Evolutionary conservation across 2,113 vertebrate species (phyloP).

Genomic region (Neodontobutis hainanensis): DNA sequence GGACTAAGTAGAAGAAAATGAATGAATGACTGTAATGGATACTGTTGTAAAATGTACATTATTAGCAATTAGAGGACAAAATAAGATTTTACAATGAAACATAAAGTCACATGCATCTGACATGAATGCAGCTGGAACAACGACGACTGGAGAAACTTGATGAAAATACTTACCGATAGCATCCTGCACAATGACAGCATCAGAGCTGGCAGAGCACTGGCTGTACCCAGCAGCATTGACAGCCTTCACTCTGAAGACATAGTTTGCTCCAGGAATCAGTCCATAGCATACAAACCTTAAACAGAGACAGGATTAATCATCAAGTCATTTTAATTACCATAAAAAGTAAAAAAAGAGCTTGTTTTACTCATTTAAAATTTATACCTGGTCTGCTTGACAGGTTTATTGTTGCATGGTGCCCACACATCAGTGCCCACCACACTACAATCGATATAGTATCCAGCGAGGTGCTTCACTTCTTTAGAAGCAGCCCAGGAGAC

Average conservation of each 20-base stretch:
- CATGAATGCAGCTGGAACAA: slow-evolving; percentile 8
- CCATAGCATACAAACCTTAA: slow-evolving; percentile 93
- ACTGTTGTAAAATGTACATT: background rate
- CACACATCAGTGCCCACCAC: slow-evolving; percentile 87
- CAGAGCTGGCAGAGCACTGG: slow-evolving; percentile 85
- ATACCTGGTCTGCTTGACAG: slow-evolving; percentile 91
- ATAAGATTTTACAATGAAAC: background rate
- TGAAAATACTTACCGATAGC: slow-evolving; percentile 86
- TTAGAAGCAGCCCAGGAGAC: slow-evolving; percentile 87
- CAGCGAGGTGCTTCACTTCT: slow-evolving; percentile 85
- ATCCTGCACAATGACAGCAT: slow-evolving; percentile 87
- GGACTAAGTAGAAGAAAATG: background rate
- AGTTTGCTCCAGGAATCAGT: slow-evolving; percentile 82
- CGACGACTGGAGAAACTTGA: slow-evolving; percentile 5
- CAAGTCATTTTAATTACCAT: too few relatives aligned
- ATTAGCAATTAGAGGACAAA: background rate
- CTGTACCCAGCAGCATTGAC: slow-evolving; percentile 98
- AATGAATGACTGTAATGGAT: background rate
- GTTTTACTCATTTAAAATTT: slow-evolving; percentile 17
- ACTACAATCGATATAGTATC: slow-evolving; percentile 93
- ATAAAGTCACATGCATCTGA: background rate
- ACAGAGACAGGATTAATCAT: background rate
- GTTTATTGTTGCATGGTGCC: slow-evolving; percentile 97
- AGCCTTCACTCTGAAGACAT: slow-evolving; percentile 91
- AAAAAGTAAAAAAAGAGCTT: too few relatives aligned